These are phyloP conservation scores for Champsocephalus esox DNA, from an alignment of 2,797 vertebrate species.

Conservation along the genomic window DNA sequence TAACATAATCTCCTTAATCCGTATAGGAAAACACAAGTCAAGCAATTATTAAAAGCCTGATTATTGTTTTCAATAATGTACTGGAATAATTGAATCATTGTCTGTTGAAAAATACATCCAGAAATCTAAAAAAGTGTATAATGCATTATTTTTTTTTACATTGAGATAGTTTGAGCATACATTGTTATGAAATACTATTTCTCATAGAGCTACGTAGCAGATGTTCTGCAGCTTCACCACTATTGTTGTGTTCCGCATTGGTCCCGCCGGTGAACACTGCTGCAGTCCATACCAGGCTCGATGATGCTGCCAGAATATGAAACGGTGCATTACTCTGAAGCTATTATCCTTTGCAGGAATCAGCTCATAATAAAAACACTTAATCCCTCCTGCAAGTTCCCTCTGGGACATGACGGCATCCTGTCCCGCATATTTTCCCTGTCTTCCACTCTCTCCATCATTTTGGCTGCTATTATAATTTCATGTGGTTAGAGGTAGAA, in stretches of 20 bases:
- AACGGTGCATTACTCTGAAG: slow-evolving; percentile 63
- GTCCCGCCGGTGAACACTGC: slow-evolving; percentile 12
- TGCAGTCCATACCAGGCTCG: slow-evolving; percentile 21
- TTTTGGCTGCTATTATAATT: slow-evolving; percentile 37
- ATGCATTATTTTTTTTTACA: no score
- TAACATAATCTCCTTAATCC: no score
- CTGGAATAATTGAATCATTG: neutral
- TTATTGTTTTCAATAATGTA: neutral
- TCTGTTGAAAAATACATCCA: neutral
- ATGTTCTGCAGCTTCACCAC: neutral
- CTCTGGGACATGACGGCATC: slow-evolving; percentile 60
- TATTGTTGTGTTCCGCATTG: neutral
- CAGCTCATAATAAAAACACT: slow-evolving; percentile 73
- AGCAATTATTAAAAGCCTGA: neutral
- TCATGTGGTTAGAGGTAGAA: slow-evolving; percentile 36
- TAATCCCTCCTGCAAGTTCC: slow-evolving; percentile 66
- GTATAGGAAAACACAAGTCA: no score
- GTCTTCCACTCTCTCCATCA: slow-evolving; percentile 31
- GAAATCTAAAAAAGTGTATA: neutral
- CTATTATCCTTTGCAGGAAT: slow-evolving; percentile 66
- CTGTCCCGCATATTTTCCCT: slow-evolving; percentile 41
- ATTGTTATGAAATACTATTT: neutral
- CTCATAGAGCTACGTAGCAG: neutral
- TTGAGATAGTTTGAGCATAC: slow-evolving; percentile 1
- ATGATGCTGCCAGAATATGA: slow-evolving; percentile 46